Base-by-base conservation (phyloP, 2,888 invertebrate genomes). In the Nemoura dubitans region DNA sequence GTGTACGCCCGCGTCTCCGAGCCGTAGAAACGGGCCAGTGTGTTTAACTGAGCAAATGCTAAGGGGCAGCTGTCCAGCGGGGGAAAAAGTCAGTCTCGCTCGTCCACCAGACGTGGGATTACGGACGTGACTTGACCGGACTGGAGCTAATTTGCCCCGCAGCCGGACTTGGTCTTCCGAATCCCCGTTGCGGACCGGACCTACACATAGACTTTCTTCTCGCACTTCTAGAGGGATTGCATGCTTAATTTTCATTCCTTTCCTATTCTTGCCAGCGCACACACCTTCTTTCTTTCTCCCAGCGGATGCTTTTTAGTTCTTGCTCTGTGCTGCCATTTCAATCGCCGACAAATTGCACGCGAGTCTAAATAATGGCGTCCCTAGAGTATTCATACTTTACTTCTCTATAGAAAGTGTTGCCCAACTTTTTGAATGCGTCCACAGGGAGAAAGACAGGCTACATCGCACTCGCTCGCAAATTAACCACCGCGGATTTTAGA, bases 41-140 rank as follows among this genome's bases (percentile, higher is more conserved):
- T 28, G 81, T 27, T 81, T 81, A 81, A 81, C 30, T 81, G 81
- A 81, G 16, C 81, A n/a, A 30, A 81, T 81, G 81, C 78, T 81
- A 30, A 30, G 81, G 81, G 81, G 81, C 29, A 30, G 81, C 29
- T 81, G 81, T 30, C 81, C 81, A 28, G 81, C 6, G 29, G 36
- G 36, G 10, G 30, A 78, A 78, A 59, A 78, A 78, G 27, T 78
- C 78, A 10, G 36, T 10, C 36, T 10, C 36, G 36, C 36, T 36
- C 36, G 81, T 1, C 81, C 14, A 21, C 59, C 59, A 59, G 59
- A 59, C 59, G 59, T 59, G 59, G 16, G 81, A 3, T 16, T 14
- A 6, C 30, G 81, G n/a, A 81, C 81, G 81, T 81, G 81, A 81
- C 81, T 30, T 5, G 29, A n/a, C 6, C 81, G n/a, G 29, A 14